Base-by-base conservation (phyloP, 2,888 invertebrate species). In the Erebia ligea region DNA sequence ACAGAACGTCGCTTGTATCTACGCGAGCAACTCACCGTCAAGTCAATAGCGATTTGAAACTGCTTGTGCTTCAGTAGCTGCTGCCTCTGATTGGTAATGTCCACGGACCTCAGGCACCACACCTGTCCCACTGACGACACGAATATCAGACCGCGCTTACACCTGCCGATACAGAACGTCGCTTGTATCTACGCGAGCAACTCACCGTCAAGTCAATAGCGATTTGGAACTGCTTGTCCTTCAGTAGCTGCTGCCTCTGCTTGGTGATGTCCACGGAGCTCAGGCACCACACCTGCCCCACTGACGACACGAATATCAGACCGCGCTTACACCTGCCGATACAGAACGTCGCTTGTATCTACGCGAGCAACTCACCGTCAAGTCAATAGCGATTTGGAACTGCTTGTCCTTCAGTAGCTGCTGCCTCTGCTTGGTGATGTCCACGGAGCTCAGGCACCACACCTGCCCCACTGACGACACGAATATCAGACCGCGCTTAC, bases 151-250 rank as follows among this genome's bases (percentile, higher is more conserved):
- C 98, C 98, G 80, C 95, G 95, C 76, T 95, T 95, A 76, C 96
- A 96, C 77, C 95, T 95, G 81, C 1, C 1, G 19, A 13, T 21
- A 21, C 56, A 52, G 52, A 52, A 52, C 17, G 3, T 57, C 13
- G 6, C 9, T 57, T 9, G 5, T 21, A 15, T 13, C 13, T 25
- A 6, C 21, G 2, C 10, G n/a, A 17, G 15, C 1, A 42, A 42
- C 40, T 93, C 90, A 98, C 98, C 69, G 98, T 98, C 76, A 99
- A 90, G 85, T 97, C 97, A 25, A 99, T 94, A 2, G 99, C 99
- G 69, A 99, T 93, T 86, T 99, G 97, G 90, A 98, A 99, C 84
- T 98, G 97, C 84, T 98, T 98, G 78, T 97, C 97, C 77, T 97
- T 96, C 13, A 99, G 91, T 64, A 99, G 93, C 77, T 96, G 96